A percentile compares a stretch with the other conserved stretches of the same genome.
These are phyloP conservation scores for Copidosoma floridanum DNA, from an alignment of 1,140 invertebrate genomes.

Conservation along the genomic window DNA sequence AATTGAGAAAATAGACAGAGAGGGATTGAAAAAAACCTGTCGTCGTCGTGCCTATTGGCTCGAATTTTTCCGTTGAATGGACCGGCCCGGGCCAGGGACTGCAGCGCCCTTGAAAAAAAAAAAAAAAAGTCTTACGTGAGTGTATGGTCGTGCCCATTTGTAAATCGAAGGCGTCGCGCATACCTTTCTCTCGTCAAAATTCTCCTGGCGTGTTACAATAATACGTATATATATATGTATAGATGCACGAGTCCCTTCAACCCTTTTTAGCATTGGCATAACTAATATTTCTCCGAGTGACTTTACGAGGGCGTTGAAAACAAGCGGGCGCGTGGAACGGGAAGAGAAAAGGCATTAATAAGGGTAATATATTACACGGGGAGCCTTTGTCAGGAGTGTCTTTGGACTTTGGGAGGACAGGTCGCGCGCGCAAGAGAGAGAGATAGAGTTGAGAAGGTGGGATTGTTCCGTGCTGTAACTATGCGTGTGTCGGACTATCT, in stretches of 20 bases:
- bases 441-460: not conserved
- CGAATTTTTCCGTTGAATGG: slow-evolving; percentile 21
- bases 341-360: slow-evolving; percentile 12
- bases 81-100: slow-evolving; percentile 15
- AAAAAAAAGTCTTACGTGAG: slow-evolving; percentile 21
- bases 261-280: slow-evolving; percentile 29
- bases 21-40: slow-evolving; percentile 12
- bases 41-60: slow-evolving; percentile 31
- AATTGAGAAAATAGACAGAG: slow-evolving; percentile 3
- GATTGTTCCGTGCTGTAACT: too few relatives aligned
- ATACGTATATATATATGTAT: too few relatives aligned
- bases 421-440: not conserved
- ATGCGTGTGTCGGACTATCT: too few relatives aligned
- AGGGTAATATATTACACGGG: slow-evolving; percentile 23
- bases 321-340: slow-evolving; percentile 1
- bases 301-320: slow-evolving; percentile 20
- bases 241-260: slow-evolving; percentile 8
- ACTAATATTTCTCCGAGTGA: slow-evolving; percentile 24
- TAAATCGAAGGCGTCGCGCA: slow-evolving; percentile 16
- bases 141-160: slow-evolving; percentile 24
- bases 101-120: not conserved
- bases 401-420: slow-evolving; percentile 24
- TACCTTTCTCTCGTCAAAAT: slow-evolving; percentile 33
- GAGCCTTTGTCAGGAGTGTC: slow-evolving; percentile 22
- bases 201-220: slow-evolving; percentile 18